Percentiles rank a stretch among this genome's conserved stretches.
phyloP scores from a whole-genome alignment of 2,888 invertebrate genomes.

The Lumbricus terrestris region DNA sequence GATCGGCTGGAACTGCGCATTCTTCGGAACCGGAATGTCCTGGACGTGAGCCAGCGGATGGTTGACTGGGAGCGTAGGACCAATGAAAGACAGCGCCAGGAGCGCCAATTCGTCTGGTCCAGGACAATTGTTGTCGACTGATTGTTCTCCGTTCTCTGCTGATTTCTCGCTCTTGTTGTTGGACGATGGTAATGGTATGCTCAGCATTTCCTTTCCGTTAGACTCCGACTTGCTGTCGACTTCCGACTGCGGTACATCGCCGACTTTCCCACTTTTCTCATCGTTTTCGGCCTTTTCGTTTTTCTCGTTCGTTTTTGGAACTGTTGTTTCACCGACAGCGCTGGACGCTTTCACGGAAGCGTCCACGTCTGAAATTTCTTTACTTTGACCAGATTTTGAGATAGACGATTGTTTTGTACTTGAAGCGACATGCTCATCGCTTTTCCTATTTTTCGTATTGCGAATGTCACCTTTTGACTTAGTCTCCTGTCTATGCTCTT shows the following conservation, averaged over 20 bases:
- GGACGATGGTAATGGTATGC: not conserved
- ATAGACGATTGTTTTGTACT: not conserved
- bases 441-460: not conserved
- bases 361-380: not conserved
- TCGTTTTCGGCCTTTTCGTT: not conserved
- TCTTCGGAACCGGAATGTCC: constrained; percentile 35
- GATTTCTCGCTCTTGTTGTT: not conserved
- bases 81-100: constrained; percentile 30
- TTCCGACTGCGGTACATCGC: not conserved
- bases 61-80: constrained; percentile 34
- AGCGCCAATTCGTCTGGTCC: constrained; percentile 6
- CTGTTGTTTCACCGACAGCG: not conserved
- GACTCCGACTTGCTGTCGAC: not conserved
- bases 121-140: constrained; percentile 19
- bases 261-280: not conserved
- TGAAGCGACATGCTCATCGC: not conserved
- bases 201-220: not conserved
- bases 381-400: constrained; percentile 7
- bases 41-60: constrained; percentile 30
- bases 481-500: not conserved
- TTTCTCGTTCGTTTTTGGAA: not conserved
- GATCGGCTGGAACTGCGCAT: constrained; percentile 35
- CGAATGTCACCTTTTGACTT: not conserved
- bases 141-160: not conserved
- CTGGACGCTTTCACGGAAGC: not conserved